A percentile compares a stretch with the other conserved stretches of the same genome.
Evolutionary conservation across 2,797 vertebrate species (phyloP).

Genomic region (Anas georgica): DNA sequence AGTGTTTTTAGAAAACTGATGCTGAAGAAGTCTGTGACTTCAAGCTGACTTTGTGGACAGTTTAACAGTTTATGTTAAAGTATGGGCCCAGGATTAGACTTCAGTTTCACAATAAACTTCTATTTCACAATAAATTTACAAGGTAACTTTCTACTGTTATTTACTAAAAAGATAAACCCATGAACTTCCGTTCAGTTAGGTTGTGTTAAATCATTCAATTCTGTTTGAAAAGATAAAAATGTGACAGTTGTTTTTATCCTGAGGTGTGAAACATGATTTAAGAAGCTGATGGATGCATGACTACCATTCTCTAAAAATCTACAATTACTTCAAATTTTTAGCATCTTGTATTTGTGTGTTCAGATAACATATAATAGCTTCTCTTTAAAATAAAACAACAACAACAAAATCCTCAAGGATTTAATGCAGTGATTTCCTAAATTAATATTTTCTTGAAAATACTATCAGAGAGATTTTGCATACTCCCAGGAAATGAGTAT

Average conservation of each 20-base stretch:
- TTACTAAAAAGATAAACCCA: neutral
- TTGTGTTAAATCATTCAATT: neutral
- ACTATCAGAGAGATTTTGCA: neutral
- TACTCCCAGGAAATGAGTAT: no score
- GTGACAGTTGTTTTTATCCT: neutral
- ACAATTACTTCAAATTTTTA: neutral
- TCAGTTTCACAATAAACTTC: neutral
- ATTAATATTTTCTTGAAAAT: neutral
- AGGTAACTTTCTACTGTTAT: neutral
- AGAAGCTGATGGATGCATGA: neutral
- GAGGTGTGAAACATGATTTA: neutral
- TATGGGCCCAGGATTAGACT: neutral
- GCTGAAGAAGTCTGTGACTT: neutral
- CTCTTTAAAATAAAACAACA: neutral
- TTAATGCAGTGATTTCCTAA: neutral
- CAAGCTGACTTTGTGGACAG: neutral
- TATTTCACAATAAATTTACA: neutral
- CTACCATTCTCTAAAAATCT: neutral
- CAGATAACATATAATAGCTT: neutral
- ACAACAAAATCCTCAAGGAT: neutral
- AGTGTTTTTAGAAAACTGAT: neutral
- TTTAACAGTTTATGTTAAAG: neutral
- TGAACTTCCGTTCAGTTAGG: neutral
- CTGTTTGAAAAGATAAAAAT: neutral
- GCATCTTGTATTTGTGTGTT: neutral